Evolutionary conservation across 2,888 invertebrate genomes (phyloP).

Genomic region (Drosophila ustulata): DNA sequence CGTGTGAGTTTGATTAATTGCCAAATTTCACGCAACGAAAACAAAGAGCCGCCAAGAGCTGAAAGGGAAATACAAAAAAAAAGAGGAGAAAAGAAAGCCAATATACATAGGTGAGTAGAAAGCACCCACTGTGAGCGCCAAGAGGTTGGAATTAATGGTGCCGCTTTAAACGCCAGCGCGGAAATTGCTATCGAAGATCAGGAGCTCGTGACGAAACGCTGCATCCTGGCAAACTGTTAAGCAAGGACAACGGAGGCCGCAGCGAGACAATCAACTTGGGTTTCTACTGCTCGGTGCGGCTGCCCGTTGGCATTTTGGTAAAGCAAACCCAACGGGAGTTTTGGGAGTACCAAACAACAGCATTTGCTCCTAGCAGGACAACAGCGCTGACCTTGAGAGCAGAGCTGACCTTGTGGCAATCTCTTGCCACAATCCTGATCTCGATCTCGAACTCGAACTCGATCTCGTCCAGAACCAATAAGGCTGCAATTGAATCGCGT

Average conservation of each 20-base stretch:
- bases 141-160: slow-evolving; percentile 71
- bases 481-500: slow-evolving; percentile 35
- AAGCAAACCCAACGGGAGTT: slow-evolving; percentile 71
- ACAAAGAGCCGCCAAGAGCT: slow-evolving; percentile 35
- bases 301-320: slow-evolving; percentile 68
- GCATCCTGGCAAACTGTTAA: slow-evolving; percentile 27
- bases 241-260: slow-evolving; percentile 78
- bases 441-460: not conserved
- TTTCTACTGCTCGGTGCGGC: slow-evolving; percentile 72
- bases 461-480: not conserved
- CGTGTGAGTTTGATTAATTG: slow-evolving; percentile 84
- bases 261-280: slow-evolving; percentile 57
- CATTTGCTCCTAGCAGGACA: slow-evolving; percentile 65
- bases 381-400: slow-evolving; percentile 40
- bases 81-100: slow-evolving; percentile 50
- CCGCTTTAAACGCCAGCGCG: slow-evolving; percentile 72
- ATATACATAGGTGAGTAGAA: slow-evolving; percentile 23
- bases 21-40: slow-evolving; percentile 84
- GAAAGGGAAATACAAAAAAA: slow-evolving; percentile 22
- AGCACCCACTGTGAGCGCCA: slow-evolving; percentile 59
- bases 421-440: not conserved
- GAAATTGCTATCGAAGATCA: slow-evolving; percentile 56
- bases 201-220: slow-evolving; percentile 64
- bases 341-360: slow-evolving; percentile 53
- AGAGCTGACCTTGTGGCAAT: not conserved